Conservation (phyloP, 2,888 invertebrate genomes). For the Arge pagana region DNA sequence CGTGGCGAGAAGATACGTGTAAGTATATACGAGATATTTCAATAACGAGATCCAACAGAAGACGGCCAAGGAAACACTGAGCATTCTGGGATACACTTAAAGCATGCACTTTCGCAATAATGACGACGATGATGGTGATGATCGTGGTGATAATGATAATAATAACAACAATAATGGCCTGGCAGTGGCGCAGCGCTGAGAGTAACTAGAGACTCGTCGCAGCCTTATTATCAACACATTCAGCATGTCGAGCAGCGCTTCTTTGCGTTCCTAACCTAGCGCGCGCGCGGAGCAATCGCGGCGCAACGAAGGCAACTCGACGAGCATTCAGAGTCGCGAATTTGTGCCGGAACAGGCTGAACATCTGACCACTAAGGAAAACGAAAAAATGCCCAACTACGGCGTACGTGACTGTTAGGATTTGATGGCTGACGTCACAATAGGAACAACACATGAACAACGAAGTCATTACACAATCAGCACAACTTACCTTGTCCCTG, state of each 20-base stretch:
- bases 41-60: slow-evolving; percentile 35
- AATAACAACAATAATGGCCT: slow-evolving; percentile 28
- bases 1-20: background rate
- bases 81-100: slow-evolving; percentile 57
- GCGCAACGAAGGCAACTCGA: too few relatives aligned
- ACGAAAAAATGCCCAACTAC: too few relatives aligned
- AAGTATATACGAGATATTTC: background rate
- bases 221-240: too few relatives aligned
- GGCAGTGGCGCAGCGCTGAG: background rate
- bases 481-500: slow-evolving; percentile 54
- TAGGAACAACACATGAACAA: slow-evolving; percentile 34
- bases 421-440: slow-evolving; percentile 40
- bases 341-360: background rate
- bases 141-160: too few relatives aligned
- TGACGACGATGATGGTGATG: too few relatives aligned
- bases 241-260: too few relatives aligned
- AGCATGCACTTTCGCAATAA: slow-evolving; percentile 54
- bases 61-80: slow-evolving; percentile 54
- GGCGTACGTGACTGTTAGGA: slow-evolving; percentile 29
- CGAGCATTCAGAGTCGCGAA: too few relatives aligned
- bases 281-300: too few relatives aligned
- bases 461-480: slow-evolving; percentile 32
- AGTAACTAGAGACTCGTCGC: too few relatives aligned
- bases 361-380: too few relatives aligned
- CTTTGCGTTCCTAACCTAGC: too few relatives aligned